phyloP scores from a whole-genome alignment of 1,140 invertebrate species.

The Apis florea region DNA sequence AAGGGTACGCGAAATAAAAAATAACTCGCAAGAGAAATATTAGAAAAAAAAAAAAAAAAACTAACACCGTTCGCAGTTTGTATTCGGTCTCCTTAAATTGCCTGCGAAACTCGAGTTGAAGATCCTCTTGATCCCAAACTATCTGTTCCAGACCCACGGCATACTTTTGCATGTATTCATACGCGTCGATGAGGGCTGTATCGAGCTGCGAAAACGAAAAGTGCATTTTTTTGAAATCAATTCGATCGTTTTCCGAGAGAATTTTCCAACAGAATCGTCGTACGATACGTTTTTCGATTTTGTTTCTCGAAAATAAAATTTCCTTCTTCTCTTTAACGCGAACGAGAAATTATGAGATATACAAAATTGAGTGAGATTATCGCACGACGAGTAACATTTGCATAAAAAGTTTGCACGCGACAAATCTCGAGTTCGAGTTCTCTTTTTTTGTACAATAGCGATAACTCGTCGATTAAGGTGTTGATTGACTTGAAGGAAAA shows the following conservation, averaged over 20 bases:
- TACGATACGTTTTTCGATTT: no score
- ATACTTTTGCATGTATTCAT: constrained; percentile 84
- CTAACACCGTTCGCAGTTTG: constrained; percentile 82
- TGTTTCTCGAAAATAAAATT: no score
- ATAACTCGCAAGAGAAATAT: not conserved
- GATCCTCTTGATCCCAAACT: constrained; percentile 82
- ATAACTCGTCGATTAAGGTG: not conserved
- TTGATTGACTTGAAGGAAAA: not conserved
- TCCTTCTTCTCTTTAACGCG: no score
- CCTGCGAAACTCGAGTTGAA: constrained; percentile 78
- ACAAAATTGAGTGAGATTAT: no score
- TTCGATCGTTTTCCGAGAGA: not conserved
- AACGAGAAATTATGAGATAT: not conserved
- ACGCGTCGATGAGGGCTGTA: constrained; percentile 80
- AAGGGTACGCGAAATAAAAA: not conserved
- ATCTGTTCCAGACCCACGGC: constrained; percentile 86
- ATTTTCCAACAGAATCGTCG: not conserved
- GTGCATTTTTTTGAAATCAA: not conserved
- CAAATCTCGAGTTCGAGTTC: not conserved
- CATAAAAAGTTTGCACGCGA: not conserved
- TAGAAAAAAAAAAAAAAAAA: constrained; percentile 32
- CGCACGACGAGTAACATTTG: not conserved
- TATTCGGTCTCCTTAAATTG: constrained; percentile 82
- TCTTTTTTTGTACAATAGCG: not conserved
- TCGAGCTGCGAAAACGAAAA: constrained; percentile 80